These are phyloP conservation scores for Formica aserva DNA, from an alignment of 2,888 invertebrate genomes.

Conservation along the genomic window DNA sequence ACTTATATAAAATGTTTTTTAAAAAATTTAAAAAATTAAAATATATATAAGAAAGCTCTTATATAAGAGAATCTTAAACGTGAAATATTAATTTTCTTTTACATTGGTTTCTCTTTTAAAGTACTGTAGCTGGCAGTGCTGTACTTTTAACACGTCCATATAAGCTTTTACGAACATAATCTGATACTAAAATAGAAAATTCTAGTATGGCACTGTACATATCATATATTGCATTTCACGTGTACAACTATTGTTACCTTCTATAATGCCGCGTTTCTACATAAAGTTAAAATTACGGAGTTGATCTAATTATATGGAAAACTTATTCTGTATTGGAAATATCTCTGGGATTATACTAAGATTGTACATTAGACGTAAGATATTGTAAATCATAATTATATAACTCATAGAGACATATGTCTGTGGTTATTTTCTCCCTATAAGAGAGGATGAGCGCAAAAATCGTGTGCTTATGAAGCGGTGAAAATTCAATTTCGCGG, in stretches of 20 bases:
- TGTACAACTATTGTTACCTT: neutral
- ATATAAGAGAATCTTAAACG: neutral
- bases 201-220: neutral
- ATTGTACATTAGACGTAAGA: neutral
- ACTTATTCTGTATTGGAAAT: neutral
- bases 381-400: neutral
- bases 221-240: neutral
- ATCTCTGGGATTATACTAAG: neutral
- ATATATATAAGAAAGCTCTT: no score
- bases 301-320: neutral
- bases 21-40: neutral
- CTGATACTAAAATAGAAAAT: neutral
- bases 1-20: neutral
- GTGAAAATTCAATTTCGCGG: constrained; percentile 56
- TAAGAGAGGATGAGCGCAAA: neutral
- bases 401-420: neutral
- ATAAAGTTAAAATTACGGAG: neutral
- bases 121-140: neutral
- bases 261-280: neutral
- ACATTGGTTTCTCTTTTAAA: neutral
- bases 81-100: neutral
- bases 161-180: neutral
- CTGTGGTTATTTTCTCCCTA: neutral
- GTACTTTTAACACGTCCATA: neutral
- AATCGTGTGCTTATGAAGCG: constrained; percentile 23